Evolutionary conservation across 2,113 vertebrate genomes (phyloP).

Genomic region (Jacana jacana): DNA sequence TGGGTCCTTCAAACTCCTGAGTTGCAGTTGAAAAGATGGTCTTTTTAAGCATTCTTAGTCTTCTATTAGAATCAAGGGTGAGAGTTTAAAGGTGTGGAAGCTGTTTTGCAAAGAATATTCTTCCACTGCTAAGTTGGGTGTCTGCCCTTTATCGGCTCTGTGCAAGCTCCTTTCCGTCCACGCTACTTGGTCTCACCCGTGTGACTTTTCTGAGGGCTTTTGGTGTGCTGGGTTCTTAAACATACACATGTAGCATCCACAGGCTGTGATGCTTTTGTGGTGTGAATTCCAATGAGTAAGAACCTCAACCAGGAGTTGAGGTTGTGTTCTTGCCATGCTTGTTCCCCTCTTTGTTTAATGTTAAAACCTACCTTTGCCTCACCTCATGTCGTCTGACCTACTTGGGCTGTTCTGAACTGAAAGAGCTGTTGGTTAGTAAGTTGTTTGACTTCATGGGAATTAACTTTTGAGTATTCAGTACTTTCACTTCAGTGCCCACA

Average conservation of each 20-base stretch:
- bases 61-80: background rate
- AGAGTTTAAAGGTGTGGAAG: background rate
- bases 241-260: rapidly evolving
- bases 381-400: background rate
- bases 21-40: background rate
- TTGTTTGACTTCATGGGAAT: background rate
- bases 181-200: background rate
- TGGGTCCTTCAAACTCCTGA: background rate
- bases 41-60: background rate
- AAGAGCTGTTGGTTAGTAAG: background rate
- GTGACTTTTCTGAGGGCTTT: background rate
- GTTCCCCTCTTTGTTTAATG: background rate
- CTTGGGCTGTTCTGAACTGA: background rate
- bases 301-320: background rate
- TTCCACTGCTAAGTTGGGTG: background rate
- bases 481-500: background rate
- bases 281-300: background rate
- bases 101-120: background rate
- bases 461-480: background rate
- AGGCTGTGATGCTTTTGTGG: background rate
- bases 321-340: background rate
- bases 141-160: background rate
- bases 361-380: background rate
- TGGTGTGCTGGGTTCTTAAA: background rate
- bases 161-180: rapidly evolving